Evolutionary conservation across 2,113 vertebrate species (phyloP), one percentile per base, ranked within the genome.

Genomic region (Gambusia affinis): DNA sequence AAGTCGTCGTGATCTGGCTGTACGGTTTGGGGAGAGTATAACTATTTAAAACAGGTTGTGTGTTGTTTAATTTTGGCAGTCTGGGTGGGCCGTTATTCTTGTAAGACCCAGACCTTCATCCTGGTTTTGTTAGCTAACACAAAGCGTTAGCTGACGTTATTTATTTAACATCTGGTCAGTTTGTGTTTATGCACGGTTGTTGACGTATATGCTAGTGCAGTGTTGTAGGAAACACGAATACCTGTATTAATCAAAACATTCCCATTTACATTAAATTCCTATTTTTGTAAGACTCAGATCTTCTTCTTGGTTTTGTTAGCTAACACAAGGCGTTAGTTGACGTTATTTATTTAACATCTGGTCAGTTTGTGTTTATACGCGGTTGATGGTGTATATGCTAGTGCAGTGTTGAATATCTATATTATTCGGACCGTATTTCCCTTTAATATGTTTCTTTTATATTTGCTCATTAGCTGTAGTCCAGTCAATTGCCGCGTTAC

Each of bases 281-380:
- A 1, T 74, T 10, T 35, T 51, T 39, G 30, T 78, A 62, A 33
- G 64, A 57, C 28, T 22, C 75, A 69, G 79, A 84, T 47, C 44
- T 67, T 35, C 72, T 75, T 57, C 75, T 14, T 66, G 54, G 63
- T 30, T 51, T 66, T 73, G 66, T 68, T 73, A 70, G 89, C 85
- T 88, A 76, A 29, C 74, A 85, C 90, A 92, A 83, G 47, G 68
- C 72, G 72, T 69, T 86, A 78, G 70, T 68, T 71, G 57, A 19
- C 79, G 79, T 60, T 73, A 22, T 44, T 27, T 27, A 63, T 47
- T 68, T 65, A 84, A 42, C 72, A 31, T 63, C 8, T 65, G 12
- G 22, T 57, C 63, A 57, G 8, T 11, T 29, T 73, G 0, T 28
- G 22, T 2, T 28, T 57, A 31, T n/a, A n/a, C 47, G 19, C 10